A percentile compares a stretch with the other conserved stretches of the same genome.
phyloP scores from a whole-genome alignment of 2,113 vertebrate species.

The Plecturocebus donacophilus region DNA sequence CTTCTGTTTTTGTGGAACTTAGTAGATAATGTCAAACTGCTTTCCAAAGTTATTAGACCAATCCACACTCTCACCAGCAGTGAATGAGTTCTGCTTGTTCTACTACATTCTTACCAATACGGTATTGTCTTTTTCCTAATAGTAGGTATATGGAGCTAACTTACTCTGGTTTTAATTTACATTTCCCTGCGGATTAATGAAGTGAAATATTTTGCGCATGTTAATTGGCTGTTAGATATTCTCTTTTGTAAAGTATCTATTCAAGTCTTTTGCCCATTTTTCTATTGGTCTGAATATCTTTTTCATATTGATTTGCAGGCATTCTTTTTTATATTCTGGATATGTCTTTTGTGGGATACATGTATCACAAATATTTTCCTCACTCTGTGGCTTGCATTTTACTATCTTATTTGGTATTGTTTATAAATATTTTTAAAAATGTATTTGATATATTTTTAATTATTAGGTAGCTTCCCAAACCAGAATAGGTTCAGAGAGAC shows the following conservation, averaged over 20 bases:
- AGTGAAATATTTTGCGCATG: not conserved
- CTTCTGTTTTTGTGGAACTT: not conserved
- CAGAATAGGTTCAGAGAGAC: too few species aligned
- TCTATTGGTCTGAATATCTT: not conserved
- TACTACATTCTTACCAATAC: not conserved
- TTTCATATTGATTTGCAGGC: not conserved
- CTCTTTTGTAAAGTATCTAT: not conserved
- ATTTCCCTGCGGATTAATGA: not conserved
- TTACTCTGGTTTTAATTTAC: not conserved
- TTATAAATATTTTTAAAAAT: not conserved
- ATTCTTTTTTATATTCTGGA: not conserved
- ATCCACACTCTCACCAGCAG: not conserved
- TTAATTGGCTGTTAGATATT: not conserved
- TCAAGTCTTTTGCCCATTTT: not conserved
- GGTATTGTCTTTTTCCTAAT: not conserved
- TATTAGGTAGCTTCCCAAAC: too few species aligned
- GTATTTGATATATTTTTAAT: too few species aligned
- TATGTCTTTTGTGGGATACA: not conserved
- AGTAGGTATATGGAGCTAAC: not conserved
- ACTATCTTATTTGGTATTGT: not conserved
- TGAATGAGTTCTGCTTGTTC: not conserved
- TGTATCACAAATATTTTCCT: not conserved
- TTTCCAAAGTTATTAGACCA: not conserved
- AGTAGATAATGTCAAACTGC: not conserved
- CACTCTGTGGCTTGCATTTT: not conserved